These are phyloP conservation scores for Microchrysa polita DNA, from an alignment of 2,888 invertebrate genomes.

Conservation along the genomic window DNA sequence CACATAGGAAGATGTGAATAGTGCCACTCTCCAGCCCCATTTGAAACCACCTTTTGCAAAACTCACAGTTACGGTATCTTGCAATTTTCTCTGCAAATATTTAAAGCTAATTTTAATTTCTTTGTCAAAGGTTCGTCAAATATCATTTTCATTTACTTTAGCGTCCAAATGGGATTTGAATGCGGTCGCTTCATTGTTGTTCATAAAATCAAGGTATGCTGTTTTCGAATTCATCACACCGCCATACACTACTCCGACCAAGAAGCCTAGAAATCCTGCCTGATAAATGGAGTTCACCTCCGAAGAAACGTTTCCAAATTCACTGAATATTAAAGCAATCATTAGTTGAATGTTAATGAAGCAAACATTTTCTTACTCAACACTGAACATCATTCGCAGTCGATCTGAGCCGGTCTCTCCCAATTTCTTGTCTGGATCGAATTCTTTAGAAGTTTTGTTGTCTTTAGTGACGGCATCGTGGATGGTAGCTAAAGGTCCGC, in stretches of 20 bases:
- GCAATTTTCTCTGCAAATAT: slow-evolving; percentile 71
- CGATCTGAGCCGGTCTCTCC: slow-evolving; percentile 62
- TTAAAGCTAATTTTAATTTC: neutral
- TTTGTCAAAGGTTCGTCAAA: neutral
- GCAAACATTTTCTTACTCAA: slow-evolving; percentile 56
- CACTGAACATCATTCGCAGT: slow-evolving; percentile 59
- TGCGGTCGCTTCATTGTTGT: slow-evolving; percentile 77
- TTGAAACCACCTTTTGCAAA: slow-evolving; percentile 78
- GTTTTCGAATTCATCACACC: slow-evolving; percentile 70
- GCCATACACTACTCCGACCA: slow-evolving; percentile 73
- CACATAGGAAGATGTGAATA: slow-evolving; percentile 77
- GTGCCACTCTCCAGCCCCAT: slow-evolving; percentile 75
- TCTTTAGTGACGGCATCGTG: slow-evolving; percentile 42
- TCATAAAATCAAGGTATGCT: slow-evolving; percentile 74
- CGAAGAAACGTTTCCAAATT: slow-evolving; percentile 70
- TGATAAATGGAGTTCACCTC: slow-evolving; percentile 73
- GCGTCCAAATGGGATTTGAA: slow-evolving; percentile 74
- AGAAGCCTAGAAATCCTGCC: slow-evolving; percentile 68
- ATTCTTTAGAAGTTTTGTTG: slow-evolving; percentile 39
- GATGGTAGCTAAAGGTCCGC: slow-evolving; percentile 52
- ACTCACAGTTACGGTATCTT: slow-evolving; percentile 74
- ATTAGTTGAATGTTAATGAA: neutral
- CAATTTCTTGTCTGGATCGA: slow-evolving; percentile 1
- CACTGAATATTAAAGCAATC: slow-evolving; percentile 65
- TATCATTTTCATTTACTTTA: slow-evolving; percentile 67